These are phyloP conservation scores for Rhagonycha fulva DNA, from an alignment of 2,888 invertebrate species.

Conservation along the genomic window DNA sequence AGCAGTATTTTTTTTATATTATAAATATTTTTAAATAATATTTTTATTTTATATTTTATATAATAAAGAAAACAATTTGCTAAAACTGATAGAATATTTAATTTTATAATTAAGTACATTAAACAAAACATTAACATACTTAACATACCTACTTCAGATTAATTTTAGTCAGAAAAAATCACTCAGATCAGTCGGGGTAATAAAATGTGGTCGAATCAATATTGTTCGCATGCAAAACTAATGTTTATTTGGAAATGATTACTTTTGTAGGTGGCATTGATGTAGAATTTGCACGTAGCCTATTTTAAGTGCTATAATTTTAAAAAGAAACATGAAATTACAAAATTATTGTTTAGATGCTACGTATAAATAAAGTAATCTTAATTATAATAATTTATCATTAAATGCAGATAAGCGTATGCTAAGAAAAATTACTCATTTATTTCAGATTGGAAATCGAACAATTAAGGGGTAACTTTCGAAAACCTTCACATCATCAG, in stretches of 20 bases:
- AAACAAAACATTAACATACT: neutral
- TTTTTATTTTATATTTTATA: no score
- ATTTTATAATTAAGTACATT: neutral
- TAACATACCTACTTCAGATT: neutral
- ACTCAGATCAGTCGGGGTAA: neutral
- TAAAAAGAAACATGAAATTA: neutral
- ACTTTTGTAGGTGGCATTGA: neutral
- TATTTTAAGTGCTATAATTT: neutral
- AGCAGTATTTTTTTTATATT: no score
- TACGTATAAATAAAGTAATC: neutral
- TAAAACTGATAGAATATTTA: neutral
- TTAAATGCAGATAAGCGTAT: neutral
- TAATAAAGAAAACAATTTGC: no score
- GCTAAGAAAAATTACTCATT: conserved; percentile 19
- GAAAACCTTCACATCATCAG: conserved; percentile 21
- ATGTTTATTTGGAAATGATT: neutral
- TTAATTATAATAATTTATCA: neutral
- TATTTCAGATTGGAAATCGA: conserved; percentile 57
- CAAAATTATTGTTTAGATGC: neutral
- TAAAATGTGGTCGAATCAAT: neutral
- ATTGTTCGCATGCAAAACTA: neutral
- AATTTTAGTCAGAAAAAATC: neutral
- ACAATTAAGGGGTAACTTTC: conserved; percentile 47
- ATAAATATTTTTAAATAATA: no score
- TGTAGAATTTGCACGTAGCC: neutral